Evolutionary conservation across 2,888 invertebrate species (phyloP), one percentile per base, ranked within the genome.

Genomic region (Plebejus anna): DNA sequence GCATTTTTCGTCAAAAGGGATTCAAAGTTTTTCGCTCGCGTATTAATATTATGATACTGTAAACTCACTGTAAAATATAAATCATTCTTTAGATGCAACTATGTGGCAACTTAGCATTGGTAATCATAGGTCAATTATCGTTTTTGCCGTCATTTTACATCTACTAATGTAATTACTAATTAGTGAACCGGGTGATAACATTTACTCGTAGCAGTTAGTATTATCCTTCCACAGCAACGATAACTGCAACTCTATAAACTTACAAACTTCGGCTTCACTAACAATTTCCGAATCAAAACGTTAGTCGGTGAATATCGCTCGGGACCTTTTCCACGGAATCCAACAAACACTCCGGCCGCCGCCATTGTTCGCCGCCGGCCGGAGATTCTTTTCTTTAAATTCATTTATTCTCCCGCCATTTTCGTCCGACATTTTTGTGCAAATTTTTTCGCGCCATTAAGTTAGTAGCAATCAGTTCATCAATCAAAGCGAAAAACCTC

Each of bases 391-490:
- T 47, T 51, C 51, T 72, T 47, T 51, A 72, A 72, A 72, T 72
- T 47, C 72, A 72, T 72, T 72, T 72, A 72, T 72, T 72, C 28
- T 11, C 11, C 13, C 22, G 28, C 22, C 51, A 16, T 72, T 72
- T 72, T 51, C 28, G 28, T 72, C 42, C 51, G 13, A 72, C 47
- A 51, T 13, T 72, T 51, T 72, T 72, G 38, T 47, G 47, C 47
- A 22, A 72, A 51, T 72, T 51, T 72, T 72, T 72, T 47, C 28
- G 22, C 47, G 72, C 22, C 72, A 72, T 72, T 47, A 51, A 72
- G 13, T 38, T 38, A 70, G 9, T 72, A 51, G 28, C 47, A 51
- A 51, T 72, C 22, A 72, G 28, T 72, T 51, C 22, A 51, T 72
- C 47, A 72, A 72, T 72, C 47, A 51, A 51, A 47, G 3, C 9